phyloP scores from a whole-genome alignment of 92 coral and sea anemone species.

The Actinernus sp. region DNA sequence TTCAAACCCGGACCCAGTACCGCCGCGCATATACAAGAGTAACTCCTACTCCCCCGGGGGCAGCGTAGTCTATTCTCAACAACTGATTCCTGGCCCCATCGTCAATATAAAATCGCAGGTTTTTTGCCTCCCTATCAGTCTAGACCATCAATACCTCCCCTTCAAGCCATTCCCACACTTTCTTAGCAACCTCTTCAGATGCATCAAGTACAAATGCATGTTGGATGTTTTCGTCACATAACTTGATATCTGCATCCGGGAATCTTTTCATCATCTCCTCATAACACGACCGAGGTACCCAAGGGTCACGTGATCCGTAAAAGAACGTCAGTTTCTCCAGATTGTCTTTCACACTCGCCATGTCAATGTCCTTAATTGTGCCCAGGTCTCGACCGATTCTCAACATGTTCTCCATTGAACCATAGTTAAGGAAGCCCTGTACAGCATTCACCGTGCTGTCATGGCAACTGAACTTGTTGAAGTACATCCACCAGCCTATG shows the following conservation, averaged over 20 bases:
- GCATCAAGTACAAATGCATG: slow-evolving; percentile 95
- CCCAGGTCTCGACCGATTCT: slow-evolving; percentile 82
- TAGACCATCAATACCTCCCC: slow-evolving; percentile 40
- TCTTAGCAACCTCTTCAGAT: slow-evolving; percentile 84
- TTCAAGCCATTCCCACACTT: slow-evolving; percentile 90
- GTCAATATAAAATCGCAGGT: no score
- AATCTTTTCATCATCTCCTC: slow-evolving; percentile 86
- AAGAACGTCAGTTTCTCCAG: slow-evolving; percentile 92
- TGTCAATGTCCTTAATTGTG: slow-evolving; percentile 69
- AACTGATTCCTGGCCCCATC: no score
- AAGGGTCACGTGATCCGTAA: slow-evolving; percentile 94
- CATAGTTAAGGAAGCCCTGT: slow-evolving; percentile 68
- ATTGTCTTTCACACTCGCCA: slow-evolving; percentile 66
- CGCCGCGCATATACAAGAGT: no score
- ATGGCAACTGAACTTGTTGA: slow-evolving; percentile 66
- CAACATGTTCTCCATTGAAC: slow-evolving; percentile 79
- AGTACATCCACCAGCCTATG: slow-evolving; percentile 90
- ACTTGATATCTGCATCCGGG: slow-evolving; percentile 79
- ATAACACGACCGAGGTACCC: slow-evolving; percentile 89
- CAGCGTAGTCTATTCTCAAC: no score
- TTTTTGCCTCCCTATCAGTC: no score
- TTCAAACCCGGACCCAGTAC: no score
- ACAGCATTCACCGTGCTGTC: slow-evolving; percentile 75
- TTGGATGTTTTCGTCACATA: slow-evolving; percentile 77
- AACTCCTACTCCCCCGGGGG: no score